Base-by-base conservation (phyloP, 1,140 invertebrate species). In the Theocolax elegans region DNA sequence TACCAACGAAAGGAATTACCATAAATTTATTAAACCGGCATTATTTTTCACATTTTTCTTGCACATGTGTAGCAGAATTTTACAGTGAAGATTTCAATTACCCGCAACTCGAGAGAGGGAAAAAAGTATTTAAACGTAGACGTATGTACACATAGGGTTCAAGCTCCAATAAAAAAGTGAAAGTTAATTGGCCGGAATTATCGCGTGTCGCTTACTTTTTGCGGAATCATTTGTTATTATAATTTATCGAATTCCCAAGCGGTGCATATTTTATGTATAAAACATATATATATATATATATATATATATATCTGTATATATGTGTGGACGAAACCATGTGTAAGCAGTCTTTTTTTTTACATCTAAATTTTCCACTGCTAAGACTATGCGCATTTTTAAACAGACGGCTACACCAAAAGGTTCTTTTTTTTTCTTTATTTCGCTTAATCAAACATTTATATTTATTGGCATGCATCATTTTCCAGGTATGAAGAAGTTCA, bases 111-210 rank as follows among this genome's bases (percentile, higher is more conserved):
- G n/a, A n/a, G 40, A 35, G 53, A 12, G 19, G 21, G 31, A 25
- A 9, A 65, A 59, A 25, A 59, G 60, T 27, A 48, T 49, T 48
- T n/a, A 46, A 19, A 13, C 31, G 31, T 35, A 6, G 46, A 23
- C 21, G 23, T n/a, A n/a, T n/a, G 35, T 13, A 19, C 21, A 9
- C 48, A 42, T 48, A 10, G 10, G 10, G 31, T 35, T 13, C 23
- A 19, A n/a, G n/a, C n/a, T n/a, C n/a, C 58, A 58, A 31, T 51
- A 31, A 40, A 68, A 53, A 49, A 59, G 58, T 42, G 58, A 68
- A 62, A 68, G 56, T 60, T 68, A 68, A 68, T 68, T 68, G 67
- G 31, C 48, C 29, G 15, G 42, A 60, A 67, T 54, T 60, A 59
- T 60, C 31, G 54, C 54, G 56, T 60, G 56, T 46, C 44, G 15